These are phyloP conservation scores for Drosophila prolongata DNA, from an alignment of 2,888 invertebrate genomes.

Conservation along the genomic window DNA sequence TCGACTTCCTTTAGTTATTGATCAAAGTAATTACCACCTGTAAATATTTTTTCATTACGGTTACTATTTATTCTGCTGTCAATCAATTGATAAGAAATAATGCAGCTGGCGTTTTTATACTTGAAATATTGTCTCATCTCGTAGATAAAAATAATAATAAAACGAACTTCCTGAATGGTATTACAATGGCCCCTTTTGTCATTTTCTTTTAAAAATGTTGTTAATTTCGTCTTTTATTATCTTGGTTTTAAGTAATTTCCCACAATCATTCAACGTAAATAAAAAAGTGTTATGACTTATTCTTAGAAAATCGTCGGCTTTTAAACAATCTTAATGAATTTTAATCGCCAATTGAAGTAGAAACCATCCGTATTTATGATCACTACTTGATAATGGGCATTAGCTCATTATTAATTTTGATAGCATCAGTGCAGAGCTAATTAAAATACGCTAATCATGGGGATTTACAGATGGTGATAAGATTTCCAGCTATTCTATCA, in stretches of 20 bases:
- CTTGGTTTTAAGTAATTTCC: background rate
- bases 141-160: background rate
- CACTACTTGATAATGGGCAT: slow-evolving; percentile 17
- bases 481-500: too few relatives aligned
- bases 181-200: background rate
- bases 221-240: too few relatives aligned
- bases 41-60: slow-evolving; percentile 1
- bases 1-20: background rate
- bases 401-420: slow-evolving; percentile 27
- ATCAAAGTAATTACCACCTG: slow-evolving; percentile 8
- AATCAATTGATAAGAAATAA: background rate
- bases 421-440: slow-evolving; percentile 10
- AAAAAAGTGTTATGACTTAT: background rate
- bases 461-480: background rate
- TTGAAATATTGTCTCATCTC: background rate
- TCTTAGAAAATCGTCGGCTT: background rate
- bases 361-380: background rate
- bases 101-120: background rate
- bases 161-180: background rate
- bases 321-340: slow-evolving; percentile 8
- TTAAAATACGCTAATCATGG: background rate
- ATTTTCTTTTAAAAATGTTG: too few relatives aligned
- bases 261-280: background rate
- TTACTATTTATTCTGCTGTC: background rate
- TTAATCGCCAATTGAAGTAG: slow-evolving; percentile 18